Conservation (phyloP, 1,140 invertebrate genomes). For the Atta texana region DNA sequence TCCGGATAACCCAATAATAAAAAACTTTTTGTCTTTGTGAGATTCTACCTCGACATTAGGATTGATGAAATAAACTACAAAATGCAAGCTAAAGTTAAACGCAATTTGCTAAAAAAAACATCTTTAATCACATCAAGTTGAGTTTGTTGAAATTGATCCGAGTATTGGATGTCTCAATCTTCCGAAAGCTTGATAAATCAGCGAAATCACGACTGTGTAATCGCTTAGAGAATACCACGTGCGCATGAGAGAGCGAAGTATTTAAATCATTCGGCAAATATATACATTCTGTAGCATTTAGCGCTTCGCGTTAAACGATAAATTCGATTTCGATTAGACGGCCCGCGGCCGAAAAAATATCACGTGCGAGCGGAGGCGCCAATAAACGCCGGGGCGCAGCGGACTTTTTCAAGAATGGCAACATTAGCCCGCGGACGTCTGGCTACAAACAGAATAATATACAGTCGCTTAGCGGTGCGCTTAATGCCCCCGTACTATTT, state of each 20-base stretch:
- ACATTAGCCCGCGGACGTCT: constrained; percentile 52
- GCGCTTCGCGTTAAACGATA: constrained; percentile 24
- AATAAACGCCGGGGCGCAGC: constrained; percentile 51
- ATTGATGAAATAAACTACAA: background rate
- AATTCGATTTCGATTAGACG: constrained; percentile 49
- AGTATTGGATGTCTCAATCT: constrained; percentile 15
- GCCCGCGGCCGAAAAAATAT: constrained; percentile 52
- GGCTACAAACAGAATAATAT: constrained; percentile 73
- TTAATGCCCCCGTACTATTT: constrained; percentile 69
- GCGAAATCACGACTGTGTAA: background rate
- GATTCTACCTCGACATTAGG: background rate
- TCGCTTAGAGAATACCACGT: constrained; percentile 21
- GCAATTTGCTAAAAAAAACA: background rate
- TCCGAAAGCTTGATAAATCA: constrained; percentile 34
- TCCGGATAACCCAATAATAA: no score
- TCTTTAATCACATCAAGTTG: background rate
- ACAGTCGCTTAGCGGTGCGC: constrained; percentile 67
- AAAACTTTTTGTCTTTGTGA: background rate
- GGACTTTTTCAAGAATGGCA: constrained; percentile 66
- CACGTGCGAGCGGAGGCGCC: constrained; percentile 59
- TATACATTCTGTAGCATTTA: background rate
- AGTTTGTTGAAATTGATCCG: constrained; percentile 5
- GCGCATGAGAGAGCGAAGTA: background rate
- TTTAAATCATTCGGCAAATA: constrained; percentile 24
- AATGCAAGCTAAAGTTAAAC: constrained; percentile 2